phyloP scores from a whole-genome alignment of 2,797 vertebrate species.

The Pitangus sulphuratus region DNA sequence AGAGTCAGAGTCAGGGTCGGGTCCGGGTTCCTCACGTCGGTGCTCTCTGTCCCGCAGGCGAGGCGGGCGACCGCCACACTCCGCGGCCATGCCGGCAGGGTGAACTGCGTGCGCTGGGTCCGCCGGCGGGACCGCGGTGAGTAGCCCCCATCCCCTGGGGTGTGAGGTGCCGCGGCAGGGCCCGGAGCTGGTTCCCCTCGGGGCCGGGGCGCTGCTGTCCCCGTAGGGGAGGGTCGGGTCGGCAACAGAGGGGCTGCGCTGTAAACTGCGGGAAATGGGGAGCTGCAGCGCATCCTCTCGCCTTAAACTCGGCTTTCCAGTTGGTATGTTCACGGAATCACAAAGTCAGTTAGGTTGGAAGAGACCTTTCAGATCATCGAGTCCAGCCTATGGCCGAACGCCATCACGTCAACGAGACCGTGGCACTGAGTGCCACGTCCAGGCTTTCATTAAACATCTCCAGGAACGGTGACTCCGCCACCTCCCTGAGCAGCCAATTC shows the following conservation, averaged over 20 bases:
- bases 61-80: conserved; percentile 76
- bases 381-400: accelerated
- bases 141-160: not conserved
- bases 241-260: accelerated
- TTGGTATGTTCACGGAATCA: not conserved
- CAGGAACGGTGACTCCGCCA: accelerated
- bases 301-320: accelerated
- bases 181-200: not conserved
- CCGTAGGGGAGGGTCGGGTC: too few species aligned
- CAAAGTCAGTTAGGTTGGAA: not conserved
- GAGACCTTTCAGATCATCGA: not conserved
- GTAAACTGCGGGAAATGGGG: accelerated
- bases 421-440: not conserved
- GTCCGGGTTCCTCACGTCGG: not conserved
- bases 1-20: too few species aligned
- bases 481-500: not conserved
- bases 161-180: accelerated
- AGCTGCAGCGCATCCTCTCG: accelerated
- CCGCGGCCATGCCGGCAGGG: conserved; percentile 87
- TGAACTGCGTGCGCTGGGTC: conserved; percentile 90
- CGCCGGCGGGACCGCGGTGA: conserved; percentile 84
- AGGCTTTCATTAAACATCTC: accelerated
- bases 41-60: conserved; percentile 72
- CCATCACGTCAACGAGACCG: too few species aligned
- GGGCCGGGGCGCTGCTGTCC: not conserved